Evolutionary conservation across 2,888 invertebrate species (phyloP).

Genomic region (Chydorus sphaericus): DNA sequence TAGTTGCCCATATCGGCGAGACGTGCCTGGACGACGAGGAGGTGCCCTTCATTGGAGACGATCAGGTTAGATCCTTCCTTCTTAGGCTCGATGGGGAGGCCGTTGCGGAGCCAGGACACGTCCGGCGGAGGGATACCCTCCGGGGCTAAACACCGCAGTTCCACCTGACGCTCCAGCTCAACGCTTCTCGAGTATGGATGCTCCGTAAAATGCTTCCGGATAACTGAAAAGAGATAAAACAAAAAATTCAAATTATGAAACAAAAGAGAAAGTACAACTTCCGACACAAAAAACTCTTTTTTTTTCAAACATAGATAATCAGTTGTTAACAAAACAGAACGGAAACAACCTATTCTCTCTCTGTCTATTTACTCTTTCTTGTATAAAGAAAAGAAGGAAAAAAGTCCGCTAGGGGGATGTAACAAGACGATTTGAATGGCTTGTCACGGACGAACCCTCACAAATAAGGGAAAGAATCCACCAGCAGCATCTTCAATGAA

Average conservation of each 20-base stretch:
- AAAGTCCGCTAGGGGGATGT: no score
- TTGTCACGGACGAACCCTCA: no score
- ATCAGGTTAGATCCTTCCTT: slow-evolving; percentile 37
- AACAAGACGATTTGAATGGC: no score
- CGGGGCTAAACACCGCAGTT: slow-evolving; percentile 75
- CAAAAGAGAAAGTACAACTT: no score
- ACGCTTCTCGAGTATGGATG: slow-evolving; percentile 67
- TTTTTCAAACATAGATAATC: no score
- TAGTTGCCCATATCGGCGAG: slow-evolving; percentile 86
- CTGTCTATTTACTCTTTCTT: no score
- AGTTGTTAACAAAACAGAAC: no score
- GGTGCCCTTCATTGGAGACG: slow-evolving; percentile 68
- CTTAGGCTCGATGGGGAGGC: slow-evolving; percentile 44
- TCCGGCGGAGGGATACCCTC: slow-evolving; percentile 74
- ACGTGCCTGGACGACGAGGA: slow-evolving; percentile 66
- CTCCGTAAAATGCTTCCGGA: slow-evolving; percentile 74
- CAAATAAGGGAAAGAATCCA: no score
- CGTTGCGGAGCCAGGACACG: slow-evolving; percentile 72
- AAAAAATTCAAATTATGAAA: slow-evolving; percentile 6
- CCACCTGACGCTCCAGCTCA: slow-evolving; percentile 66
- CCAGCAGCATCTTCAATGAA: no score
- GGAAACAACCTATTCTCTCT: no score
- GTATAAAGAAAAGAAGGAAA: no score
- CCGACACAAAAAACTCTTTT: no score
- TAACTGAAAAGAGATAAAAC: slow-evolving; percentile 42